Evolutionary conservation across 2,797 vertebrate species (phyloP).

Genomic region (Coranthus polyacanthus): DNA sequence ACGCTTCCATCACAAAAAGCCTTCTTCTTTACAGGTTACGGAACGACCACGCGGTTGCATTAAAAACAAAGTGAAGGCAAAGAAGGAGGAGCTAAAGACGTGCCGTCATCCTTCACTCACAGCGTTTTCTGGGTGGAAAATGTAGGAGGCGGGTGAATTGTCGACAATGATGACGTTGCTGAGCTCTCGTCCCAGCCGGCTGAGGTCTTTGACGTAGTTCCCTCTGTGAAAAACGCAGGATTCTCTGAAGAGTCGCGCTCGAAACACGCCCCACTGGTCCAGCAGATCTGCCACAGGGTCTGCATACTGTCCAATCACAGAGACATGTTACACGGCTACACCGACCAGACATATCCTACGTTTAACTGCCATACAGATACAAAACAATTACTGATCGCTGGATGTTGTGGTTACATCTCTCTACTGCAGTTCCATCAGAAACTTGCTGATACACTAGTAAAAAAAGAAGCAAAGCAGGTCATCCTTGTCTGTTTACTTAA

Average conservation of each 20-base stretch:
- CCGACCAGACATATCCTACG: constrained; percentile 7
- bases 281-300: constrained; percentile 97
- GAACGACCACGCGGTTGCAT: no score
- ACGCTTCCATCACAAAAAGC: no score
- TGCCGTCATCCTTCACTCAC: constrained; percentile 82
- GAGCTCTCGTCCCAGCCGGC: constrained; percentile 95
- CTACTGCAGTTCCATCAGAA: constrained; percentile 12
- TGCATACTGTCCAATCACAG: constrained; percentile 87
- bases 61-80: constrained; percentile 10
- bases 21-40: no score
- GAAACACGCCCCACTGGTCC: constrained; percentile 97
- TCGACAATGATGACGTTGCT: constrained; percentile 96
- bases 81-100: neutral
- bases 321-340: neutral
- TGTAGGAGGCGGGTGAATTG: constrained; percentile 97
- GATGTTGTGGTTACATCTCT: neutral
- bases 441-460: constrained; percentile 10
- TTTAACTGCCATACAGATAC: neutral
- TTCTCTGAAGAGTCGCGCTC: constrained; percentile 94
- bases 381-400: neutral
- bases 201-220: constrained; percentile 98
- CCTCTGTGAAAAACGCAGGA: constrained; percentile 98
- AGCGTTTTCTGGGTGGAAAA: constrained; percentile 99
- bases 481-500: constrained; percentile 16
- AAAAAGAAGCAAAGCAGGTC: constrained; percentile 33